A percentile compares a stretch with the other conserved stretches of the same genome.
Evolutionary conservation across 2,797 vertebrate genomes (phyloP).

Genomic region (Echeneis naucrates): DNA sequence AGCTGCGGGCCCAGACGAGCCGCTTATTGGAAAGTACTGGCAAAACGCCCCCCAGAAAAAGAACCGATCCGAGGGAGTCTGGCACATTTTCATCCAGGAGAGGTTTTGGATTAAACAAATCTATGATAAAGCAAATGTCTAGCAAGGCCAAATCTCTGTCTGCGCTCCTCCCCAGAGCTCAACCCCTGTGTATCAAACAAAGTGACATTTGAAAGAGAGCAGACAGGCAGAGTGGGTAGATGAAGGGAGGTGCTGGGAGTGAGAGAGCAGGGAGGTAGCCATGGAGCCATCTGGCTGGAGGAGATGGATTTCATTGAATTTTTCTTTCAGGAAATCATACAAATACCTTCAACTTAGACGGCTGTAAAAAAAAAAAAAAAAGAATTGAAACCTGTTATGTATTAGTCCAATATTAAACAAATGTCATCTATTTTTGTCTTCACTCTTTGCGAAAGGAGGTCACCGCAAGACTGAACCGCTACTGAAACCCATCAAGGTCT

Average conservation of each 20-base stretch:
- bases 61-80: slow-evolving; percentile 62
- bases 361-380: slow-evolving; percentile 9
- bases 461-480: slow-evolving; percentile 31
- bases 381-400: slow-evolving; percentile 42
- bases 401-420: slow-evolving; percentile 59
- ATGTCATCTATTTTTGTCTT: slow-evolving; percentile 58
- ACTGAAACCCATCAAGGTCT: slow-evolving; percentile 45
- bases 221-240: slow-evolving; percentile 70
- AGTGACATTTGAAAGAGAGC: slow-evolving; percentile 84
- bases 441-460: slow-evolving; percentile 16
- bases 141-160: slow-evolving; percentile 67
- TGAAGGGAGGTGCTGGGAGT: slow-evolving; percentile 65
- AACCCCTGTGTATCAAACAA: slow-evolving; percentile 79
- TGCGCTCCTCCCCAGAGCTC: slow-evolving; percentile 61
- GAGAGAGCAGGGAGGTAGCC: slow-evolving; percentile 62
- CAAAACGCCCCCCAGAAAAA: slow-evolving; percentile 66
- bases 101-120: slow-evolving; percentile 82
- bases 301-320: slow-evolving; percentile 59
- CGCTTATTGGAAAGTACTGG: slow-evolving; percentile 71
- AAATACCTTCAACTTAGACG: slow-evolving; percentile 60
- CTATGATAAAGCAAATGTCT: slow-evolving; percentile 75
- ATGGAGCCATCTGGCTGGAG: slow-evolving; percentile 65
- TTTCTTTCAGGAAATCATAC: slow-evolving; percentile 66
- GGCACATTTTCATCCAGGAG: slow-evolving; percentile 64
- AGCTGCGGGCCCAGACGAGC: slow-evolving; percentile 49